Base-by-base conservation (phyloP, 2,113 vertebrate genomes). In the Tor tambroides region DNA sequence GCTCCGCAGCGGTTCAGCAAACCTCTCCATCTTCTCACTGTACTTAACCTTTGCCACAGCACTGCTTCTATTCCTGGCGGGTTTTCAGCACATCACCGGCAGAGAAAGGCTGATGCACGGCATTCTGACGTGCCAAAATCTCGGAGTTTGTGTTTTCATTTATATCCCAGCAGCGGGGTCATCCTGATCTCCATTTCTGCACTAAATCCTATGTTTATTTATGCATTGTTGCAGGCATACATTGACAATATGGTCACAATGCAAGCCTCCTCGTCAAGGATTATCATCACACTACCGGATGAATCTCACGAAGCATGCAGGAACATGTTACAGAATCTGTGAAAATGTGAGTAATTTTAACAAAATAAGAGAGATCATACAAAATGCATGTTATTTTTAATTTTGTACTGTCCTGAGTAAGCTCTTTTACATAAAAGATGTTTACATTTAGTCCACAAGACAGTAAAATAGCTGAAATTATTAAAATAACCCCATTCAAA, bases 41-140 rank as follows among this genome's bases (percentile, higher is more conserved):
- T 79, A 84, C 71, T 88, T 88, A 90, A 90, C 89, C 87, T 90
- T 85, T 87, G 78, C 30, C 78, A 65, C 79, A 43, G 19, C 80
- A 41, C 49, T 85, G 87, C 61, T 74, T 84, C 71, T 90, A 79
- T 88, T 90, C 74, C 85, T 78, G 78, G 87, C 54, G 65, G 69
- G 80, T 85, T 85, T 85, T 51, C 49, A 46, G 51, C 56, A 59
- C 79, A 54, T 85, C 77, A 75, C 49, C 15, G 23, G 65, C 35
- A 78, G 32, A 86, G 74, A 38, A 82, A 32, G 56, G 49, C 43
- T 56, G 67, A 49, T 86, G 43, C 77, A 26, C 30, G 10, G 51
- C 38, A 67, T 41, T 65, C 59, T 49, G 51, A 41, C 8, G 32
- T n/a, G 30, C 1, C 6, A 23, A 38, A 80, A 80, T 38, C 21